Evolutionary conservation across 2,797 vertebrate species (phyloP), one percentile per base, ranked within the genome.

Genomic region (Discoglossus pictus): DNA sequence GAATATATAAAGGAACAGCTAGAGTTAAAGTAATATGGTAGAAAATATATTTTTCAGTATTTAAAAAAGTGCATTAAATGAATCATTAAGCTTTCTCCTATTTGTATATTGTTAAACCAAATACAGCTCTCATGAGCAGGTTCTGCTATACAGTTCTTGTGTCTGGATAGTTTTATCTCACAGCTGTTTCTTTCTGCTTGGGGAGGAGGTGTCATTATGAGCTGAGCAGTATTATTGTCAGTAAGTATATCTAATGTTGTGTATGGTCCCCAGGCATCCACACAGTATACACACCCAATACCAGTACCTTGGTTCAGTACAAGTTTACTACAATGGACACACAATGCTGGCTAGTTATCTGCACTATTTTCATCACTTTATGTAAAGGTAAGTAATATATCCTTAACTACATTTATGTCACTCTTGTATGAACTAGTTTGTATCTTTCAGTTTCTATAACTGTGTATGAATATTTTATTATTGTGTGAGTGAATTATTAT

Each of bases 141-240:
- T 47, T 2, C 20, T 52, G 9, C 17, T 20, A 35, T 31, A 25
- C 31, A 46, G 36, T 13, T 36, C 46, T 16, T 46, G 9, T 7
- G 27, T 1, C 27, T 54, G 42, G 34, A 31, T 42, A 16, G 18
- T 53, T 20, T 9, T 15, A 46, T 20, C 36, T 42, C 25, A 10
- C 40, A 62, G 15, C 27, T 47, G 72, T 48, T 40, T 21, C 8
- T 25, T 21, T 52, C n/a, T 18, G 54, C 47, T 40, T 47, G 62
- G 63, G 62, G 62, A 66, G 70, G 56, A 66, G 70, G 44, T 20
- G 56, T 48, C 47, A 64, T 71, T 54, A 60, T 23, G 16, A 61
- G 42, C 18, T 51, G 52, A 44, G 46, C 23, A 34, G 36, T 35
- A 54, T 63, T 58, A 58, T 47, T 58, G 52, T 42, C 38, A 50